Base-by-base conservation (phyloP, 2,113 vertebrate species). In the Leucopsar rothschildi region DNA sequence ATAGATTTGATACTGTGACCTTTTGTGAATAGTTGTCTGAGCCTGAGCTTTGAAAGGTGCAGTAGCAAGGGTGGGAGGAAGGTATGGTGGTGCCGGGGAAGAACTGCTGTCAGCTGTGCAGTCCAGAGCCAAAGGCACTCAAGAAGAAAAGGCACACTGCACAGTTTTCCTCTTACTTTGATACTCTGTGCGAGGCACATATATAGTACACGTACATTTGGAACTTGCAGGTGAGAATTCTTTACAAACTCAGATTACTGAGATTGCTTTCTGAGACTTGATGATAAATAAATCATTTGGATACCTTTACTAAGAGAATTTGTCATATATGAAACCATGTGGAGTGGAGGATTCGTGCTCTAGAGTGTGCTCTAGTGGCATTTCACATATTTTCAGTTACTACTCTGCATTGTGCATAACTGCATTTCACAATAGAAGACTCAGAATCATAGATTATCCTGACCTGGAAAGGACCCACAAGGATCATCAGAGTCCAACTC, bases 31-130 rank as follows among this genome's bases (percentile, higher is more conserved):
- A 61, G 24, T 57, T 60, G 6, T 59, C 35, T 52, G 28, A 92
- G 19, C 8, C 13, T 68, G 56, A 20, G 9, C 21, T 82, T 90
- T 78, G 28, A 70, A 78, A 79, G 10, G 21, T 55, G 20, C 42
- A 11, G 9, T 80, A 35, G 29, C 14, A 42, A n/a, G 21, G 29
- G 14, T 18, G 29, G 21, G 57, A 10, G 39, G 21, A 29, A 45
- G 25, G 25, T 64, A 11, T 55, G 57, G 20, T 63, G 24, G 9
- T 57, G 37, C 29, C 7, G 10, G 22, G 12, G 33, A 63, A 64
- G 39, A 45, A 0, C n/a, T 72, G 5, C 7, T 35, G 16, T 42
- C 3, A 5, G 11, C 7, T 2, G 0, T 59, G 39, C 18, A 56
- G 45, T 70, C 19, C 21, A n/a, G 24, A 39, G 28, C 17, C 33